Percentiles rank a stretch among this genome's conserved stretches.
Evolutionary conservation across 2,797 vertebrate genomes (phyloP).

Genomic region (Tangara arthus): DNA sequence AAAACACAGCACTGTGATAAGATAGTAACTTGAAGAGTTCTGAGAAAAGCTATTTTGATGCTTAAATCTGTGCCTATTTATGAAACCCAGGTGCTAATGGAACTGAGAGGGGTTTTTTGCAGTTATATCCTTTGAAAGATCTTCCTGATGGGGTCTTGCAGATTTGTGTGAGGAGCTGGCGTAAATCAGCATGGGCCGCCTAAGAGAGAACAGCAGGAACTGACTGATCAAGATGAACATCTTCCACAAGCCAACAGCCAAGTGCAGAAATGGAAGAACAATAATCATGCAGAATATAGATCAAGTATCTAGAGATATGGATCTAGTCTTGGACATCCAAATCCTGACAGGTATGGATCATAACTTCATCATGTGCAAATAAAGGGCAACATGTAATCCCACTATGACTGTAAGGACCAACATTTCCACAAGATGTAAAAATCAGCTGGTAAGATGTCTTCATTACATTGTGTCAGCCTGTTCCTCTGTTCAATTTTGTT

Average conservation of each 20-base stretch:
- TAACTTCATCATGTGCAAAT: not conserved
- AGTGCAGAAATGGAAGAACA: not conserved
- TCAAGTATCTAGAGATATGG: not conserved
- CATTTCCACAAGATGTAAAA: not conserved
- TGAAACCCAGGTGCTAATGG: rapidly evolving
- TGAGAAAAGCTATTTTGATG: not conserved
- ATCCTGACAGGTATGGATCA: not conserved
- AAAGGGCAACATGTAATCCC: not conserved
- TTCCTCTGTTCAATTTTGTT: not conserved
- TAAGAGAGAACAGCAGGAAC: not conserved
- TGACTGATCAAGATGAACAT: not conserved
- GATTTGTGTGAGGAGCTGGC: not conserved
- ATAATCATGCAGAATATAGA: not conserved
- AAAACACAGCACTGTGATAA: not conserved
- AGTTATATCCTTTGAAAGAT: not conserved
- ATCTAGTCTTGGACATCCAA: not conserved
- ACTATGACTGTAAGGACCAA: not conserved
- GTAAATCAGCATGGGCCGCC: not conserved
- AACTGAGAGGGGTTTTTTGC: not conserved
- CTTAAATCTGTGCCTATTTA: not conserved
- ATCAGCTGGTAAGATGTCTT: not conserved
- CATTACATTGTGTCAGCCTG: not conserved
- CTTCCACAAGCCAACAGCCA: not conserved
- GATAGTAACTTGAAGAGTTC: not conserved
- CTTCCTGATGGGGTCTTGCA: not conserved